Evolutionary conservation across 2,113 vertebrate species (phyloP), one percentile per base, ranked within the genome.

Genomic region (Vulpes vulpes): DNA sequence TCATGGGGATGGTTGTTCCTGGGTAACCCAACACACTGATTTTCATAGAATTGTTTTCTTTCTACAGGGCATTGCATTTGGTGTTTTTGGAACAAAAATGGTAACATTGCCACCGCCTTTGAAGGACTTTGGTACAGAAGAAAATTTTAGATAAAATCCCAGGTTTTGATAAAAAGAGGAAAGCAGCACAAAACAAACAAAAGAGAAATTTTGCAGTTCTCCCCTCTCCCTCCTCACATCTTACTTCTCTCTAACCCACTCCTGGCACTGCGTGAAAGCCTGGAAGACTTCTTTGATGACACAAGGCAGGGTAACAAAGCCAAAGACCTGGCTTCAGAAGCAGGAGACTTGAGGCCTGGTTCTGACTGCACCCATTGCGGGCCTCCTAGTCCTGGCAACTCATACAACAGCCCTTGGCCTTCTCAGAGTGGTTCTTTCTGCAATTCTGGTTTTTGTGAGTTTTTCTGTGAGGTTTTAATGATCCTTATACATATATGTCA

Each of bases 71-170:
- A 35, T 32, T 80, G 5, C 38, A 35, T 22, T 64, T 81, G 57
- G 30, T 49, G 9, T 73, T 65, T 65, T 11, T 73, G n/a, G 30
- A 22, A 51, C 30, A 17, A 85, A 74, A 79, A n/a, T 23, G 25
- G 17, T 67, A n/a, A 62, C 25, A 8, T 16, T 53, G 69, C 22
- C 65, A 69, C 53, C 67, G 51, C 30, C 27, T 83, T 93, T 51
- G 32, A 82, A 78, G 23, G 30, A 19, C 12, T 91, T 55, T 64
- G 59, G 10, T 49, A 57, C 11, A 94, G 62, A 60, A 80, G 73
- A 57, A 62, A 91, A n/a, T 64, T 60, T 89, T 69, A 73, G 43
- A 49, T 55, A 23, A 86, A 94, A 85, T 43, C 55, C 32, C 55
- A 71, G 23, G 43, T 5, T 51, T 84, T 79, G 20, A 22, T 78